phyloP scores from a whole-genome alignment of 2,797 vertebrate species.

The Onychomys torridus region DNA sequence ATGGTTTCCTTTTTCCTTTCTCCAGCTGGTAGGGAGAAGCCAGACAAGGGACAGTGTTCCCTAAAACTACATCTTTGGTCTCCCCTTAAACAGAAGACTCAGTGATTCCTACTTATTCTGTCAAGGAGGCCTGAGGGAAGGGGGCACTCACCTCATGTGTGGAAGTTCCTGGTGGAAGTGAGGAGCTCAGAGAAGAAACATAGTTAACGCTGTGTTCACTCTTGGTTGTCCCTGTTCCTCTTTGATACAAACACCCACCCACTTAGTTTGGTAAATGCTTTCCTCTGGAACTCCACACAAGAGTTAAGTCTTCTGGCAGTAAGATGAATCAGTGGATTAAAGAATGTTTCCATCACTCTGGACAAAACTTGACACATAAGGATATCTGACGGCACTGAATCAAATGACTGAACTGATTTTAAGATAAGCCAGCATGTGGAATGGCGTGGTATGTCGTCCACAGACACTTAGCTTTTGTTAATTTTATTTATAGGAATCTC shows the following conservation, averaged over 20 bases:
- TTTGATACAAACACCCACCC: not conserved
- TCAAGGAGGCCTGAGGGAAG: not conserved
- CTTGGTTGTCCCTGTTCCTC: not conserved
- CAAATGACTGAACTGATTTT: not conserved
- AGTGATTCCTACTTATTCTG: not conserved
- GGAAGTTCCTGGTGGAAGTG: not conserved
- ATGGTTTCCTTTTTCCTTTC: not conserved
- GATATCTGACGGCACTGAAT: not conserved
- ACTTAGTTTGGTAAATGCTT: not conserved
- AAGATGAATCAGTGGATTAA: not conserved
- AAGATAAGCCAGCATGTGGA: constrained; percentile 13
- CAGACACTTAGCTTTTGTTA: not conserved
- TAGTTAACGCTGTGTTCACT: not conserved
- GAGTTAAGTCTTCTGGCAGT: not conserved
- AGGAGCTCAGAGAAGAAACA: not conserved
- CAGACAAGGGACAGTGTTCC: not conserved
- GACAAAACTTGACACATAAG: not conserved
- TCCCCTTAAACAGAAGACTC: not conserved
- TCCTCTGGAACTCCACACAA: not conserved
- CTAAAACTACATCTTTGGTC: not conserved
- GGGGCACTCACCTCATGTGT: not conserved
- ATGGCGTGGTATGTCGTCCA: not conserved
- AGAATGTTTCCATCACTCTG: not conserved
- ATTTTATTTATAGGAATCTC: not conserved
- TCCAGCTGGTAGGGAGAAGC: not conserved